phyloP scores from a whole-genome alignment of 2,113 vertebrate species.

The Syrrhaptes paradoxus region DNA sequence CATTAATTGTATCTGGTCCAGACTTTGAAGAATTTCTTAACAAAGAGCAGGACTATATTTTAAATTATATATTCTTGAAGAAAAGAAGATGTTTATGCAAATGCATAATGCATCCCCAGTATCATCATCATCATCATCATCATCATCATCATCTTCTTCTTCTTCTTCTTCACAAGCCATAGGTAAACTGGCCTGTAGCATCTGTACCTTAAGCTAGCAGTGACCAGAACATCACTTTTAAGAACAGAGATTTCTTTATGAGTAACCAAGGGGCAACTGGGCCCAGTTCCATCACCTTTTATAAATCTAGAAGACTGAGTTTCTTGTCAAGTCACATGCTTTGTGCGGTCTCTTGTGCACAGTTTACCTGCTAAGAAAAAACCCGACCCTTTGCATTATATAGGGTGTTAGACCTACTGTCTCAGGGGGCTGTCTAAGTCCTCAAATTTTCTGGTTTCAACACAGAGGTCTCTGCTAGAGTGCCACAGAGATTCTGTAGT shows the following conservation, averaged over 20 bases:
- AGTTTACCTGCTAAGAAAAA: not conserved
- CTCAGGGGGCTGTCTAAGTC: not conserved
- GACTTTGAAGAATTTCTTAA: not conserved
- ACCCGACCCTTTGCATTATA: not conserved
- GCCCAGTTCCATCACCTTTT: not conserved
- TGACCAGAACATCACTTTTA: not conserved
- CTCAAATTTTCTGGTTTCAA: not conserved
- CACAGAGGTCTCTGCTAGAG: not conserved
- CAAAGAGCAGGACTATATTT: not conserved
- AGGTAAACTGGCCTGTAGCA: not conserved
- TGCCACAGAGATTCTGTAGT: not conserved
- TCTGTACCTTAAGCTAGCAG: not conserved
- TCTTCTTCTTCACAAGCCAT: not conserved
- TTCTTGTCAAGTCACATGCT: not conserved
- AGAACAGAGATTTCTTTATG: not conserved
- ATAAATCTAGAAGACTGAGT: not conserved
- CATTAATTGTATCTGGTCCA: not conserved
- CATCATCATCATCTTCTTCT: no score
- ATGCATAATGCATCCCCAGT: no score
- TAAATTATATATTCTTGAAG: not conserved
- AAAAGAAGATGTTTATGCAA: not conserved
- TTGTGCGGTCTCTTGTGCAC: not conserved
- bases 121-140: no score
- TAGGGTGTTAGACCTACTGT: not conserved
- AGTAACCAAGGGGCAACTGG: not conserved